Base-by-base conservation (phyloP, 2,888 invertebrate genomes). In the Rhingia rostrata region DNA sequence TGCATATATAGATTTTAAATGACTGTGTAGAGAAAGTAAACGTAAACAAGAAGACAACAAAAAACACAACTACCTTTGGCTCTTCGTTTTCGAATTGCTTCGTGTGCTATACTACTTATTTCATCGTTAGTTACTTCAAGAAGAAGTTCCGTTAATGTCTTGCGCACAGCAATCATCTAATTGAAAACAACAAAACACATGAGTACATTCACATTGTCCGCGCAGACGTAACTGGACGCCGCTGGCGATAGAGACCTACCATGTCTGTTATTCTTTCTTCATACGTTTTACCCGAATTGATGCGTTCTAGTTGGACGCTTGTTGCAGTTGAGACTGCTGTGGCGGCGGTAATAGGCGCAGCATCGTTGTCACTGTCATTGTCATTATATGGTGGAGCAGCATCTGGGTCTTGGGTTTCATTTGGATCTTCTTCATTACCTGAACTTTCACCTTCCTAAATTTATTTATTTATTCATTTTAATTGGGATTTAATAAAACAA, bases 101-200 rank as follows among this genome's bases (percentile, higher is more conserved):
- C 97, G 92, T 94, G 94, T 92, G 97, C 96, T 90, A 98, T 94
- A 89, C 93, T 93, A 89, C 94, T 93, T 90, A 99, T 96, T 93
- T 98, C 97, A 91, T 95, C 95, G 91, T 96, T 96, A 32, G 99
- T 99, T 88, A 98, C 98, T 91, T 97, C 97, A 88, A 99, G 93
- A 83, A 99, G 94, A 89, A 99, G 95, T 93, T 98, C 98, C 37
- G 99, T 99, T 92, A 99, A 93, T 87, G 96, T 95, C 85, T 95
- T 94, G 82, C 98, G 94, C 64, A 98, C 97, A 89, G 95, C 94
- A 90, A 96, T 92, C 97, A 98, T 97, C 97, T 97, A 92, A 74
- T 87, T 70, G 61, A 67, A 69, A 86, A 86, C 61, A 74, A 86
- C 80, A 75, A 75, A 73, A 22, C 64, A 78, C 73, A 80, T 74